Evolutionary conservation across 2,888 invertebrate genomes (phyloP), one percentile per base, ranked within the genome.

Genomic region (Plebejus argus): DNA sequence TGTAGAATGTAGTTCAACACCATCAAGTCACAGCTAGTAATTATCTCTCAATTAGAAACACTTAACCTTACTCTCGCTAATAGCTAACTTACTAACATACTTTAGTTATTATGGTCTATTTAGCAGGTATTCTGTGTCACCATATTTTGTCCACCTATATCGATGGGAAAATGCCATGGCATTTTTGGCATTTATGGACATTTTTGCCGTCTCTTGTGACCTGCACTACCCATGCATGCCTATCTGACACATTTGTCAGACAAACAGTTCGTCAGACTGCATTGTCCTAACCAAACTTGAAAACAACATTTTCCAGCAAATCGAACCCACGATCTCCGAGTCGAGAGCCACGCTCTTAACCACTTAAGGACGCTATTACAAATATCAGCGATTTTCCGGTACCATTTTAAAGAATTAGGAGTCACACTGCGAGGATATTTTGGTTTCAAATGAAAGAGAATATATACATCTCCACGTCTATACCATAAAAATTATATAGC

Each of bases 31-130:
- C 53, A 66, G 8, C 66, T 66, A 33, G 66, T 66, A 66, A 66
- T 66, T 66, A 66, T 33, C 28, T 0, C 7, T 66, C 33, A 66
- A 66, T 66, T 66, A 66, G 66, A 66, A 18, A 18, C 66, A 33
- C 66, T 66, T 28, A 28, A 66, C 61, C 61, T 61, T 61, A 61
- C 61, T 20, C 10, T 20, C 10, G 20, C 28, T 66, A 33, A 33
- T 66, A 33, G 66, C 15, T 33, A 66, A 18, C 66, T 66, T 33
- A 66, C 18, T 66, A 33, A 66, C 66, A 66, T 66, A 66, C 66
- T 66, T 66, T 33, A 66, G 66, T 66, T 66, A 66, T 1, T 33
- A 66, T 66, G 66, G 28, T 28, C 66, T 66, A 66, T 66, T 66
- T 23, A 20, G 61, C 3, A n/a, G 20, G 8, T 58, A n/a, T n/a